A percentile compares a stretch with the other conserved stretches of the same genome.
phyloP scores from a whole-genome alignment of 2,797 vertebrate genomes.

The Oryzias dopingdopingensis region DNA sequence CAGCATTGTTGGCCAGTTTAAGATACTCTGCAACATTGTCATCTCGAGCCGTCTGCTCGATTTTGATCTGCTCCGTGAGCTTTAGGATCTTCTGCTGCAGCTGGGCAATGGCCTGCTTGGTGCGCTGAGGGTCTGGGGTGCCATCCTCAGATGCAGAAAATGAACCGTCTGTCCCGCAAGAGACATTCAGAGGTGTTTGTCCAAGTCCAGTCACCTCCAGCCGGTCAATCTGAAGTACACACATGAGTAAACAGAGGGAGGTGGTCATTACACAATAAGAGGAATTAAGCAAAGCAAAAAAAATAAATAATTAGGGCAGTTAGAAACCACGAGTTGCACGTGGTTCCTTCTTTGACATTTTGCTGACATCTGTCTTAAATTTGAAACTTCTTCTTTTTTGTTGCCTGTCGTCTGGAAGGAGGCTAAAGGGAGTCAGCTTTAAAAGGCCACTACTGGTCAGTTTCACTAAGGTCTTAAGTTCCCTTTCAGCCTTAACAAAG shows the following conservation, averaged over 20 bases:
- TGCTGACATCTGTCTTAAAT: conserved; percentile 50
- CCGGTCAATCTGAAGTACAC: conserved; percentile 85
- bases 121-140: conserved; percentile 90
- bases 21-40: conserved; percentile 97
- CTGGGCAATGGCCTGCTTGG: conserved; percentile 93
- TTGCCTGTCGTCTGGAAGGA: conserved; percentile 2
- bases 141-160: conserved; percentile 83
- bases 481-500: conserved; percentile 15
- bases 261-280: not conserved
- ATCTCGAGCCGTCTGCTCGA: conserved; percentile 93
- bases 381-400: conserved; percentile 50
- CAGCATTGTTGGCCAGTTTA: conserved; percentile 93
- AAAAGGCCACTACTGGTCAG: conserved; percentile 43
- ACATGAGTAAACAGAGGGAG: conserved; percentile 1
- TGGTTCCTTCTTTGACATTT: conserved; percentile 32
- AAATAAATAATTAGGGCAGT: not conserved
- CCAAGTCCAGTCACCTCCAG: conserved; percentile 88
- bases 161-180: conserved; percentile 84
- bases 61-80: conserved; percentile 96
- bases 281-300: conserved; percentile 1
- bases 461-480: conserved; percentile 17
- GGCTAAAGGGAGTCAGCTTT: conserved; percentile 17
- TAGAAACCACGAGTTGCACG: conserved; percentile 27
- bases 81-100: conserved; percentile 98
- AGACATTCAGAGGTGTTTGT: conserved; percentile 72